Evolutionary conservation across 2,113 vertebrate genomes (phyloP).

Genomic region (Pterocles burchelli): DNA sequence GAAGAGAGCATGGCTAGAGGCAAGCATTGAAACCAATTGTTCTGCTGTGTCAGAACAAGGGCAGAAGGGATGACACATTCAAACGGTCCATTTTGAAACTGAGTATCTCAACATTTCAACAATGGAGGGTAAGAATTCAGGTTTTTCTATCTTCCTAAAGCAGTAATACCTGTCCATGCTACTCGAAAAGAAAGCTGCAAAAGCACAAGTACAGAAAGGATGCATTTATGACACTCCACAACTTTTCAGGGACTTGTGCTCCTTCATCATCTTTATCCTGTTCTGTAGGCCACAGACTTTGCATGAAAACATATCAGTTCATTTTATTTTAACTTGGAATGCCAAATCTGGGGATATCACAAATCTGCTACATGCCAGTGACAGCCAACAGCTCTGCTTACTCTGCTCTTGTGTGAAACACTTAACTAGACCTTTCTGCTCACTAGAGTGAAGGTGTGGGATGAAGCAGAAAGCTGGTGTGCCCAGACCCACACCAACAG

Average conservation of each 20-base stretch:
- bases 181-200: background rate
- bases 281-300: background rate
- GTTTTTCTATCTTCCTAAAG: background rate
- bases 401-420: background rate
- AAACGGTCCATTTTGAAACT: background rate
- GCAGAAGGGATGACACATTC: background rate
- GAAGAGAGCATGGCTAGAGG: conserved; percentile 6
- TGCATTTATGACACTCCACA: background rate
- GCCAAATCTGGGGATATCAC: background rate
- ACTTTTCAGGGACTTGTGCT: background rate
- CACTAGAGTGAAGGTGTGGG: background rate
- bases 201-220: background rate
- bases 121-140: background rate
- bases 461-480: background rate
- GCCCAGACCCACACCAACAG: background rate
- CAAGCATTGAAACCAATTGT: conserved; percentile 17
- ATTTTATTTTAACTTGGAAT: background rate
- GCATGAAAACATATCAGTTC: background rate
- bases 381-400: background rate
- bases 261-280: background rate
- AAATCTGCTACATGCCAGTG: background rate
- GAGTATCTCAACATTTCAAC: background rate
- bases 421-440: background rate
- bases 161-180: background rate
- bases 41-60: conserved; percentile 28